Evolutionary conservation across 2,888 invertebrate genomes (phyloP), one percentile per base, ranked within the genome.

Genomic region (Chalcosyrphus nemorum): DNA sequence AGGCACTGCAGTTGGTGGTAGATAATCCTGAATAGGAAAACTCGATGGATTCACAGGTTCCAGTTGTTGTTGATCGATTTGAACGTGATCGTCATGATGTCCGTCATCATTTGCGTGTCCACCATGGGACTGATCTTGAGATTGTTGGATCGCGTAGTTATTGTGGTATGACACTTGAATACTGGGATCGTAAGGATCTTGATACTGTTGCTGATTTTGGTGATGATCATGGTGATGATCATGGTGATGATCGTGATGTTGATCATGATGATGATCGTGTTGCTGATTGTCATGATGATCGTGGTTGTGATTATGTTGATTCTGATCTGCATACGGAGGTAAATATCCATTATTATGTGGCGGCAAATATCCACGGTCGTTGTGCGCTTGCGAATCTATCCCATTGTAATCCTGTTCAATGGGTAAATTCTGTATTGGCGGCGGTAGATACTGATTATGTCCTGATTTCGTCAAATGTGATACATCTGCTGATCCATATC

Each of bases 381-480:
- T 38, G 7, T 47, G 7, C 4, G 57, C 15, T 19, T 66, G 66
- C 24, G 71, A 81, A 71, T 76, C 65, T 81, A 77, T 27, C 41
- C 66, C 72, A 82, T 72, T 72, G 82, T 82, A 43, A 82, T 78
- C 82, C 82, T 82, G 82, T 56, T 66, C 78, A 78, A 68, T 54
- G 54, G 61, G 61, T 57, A 68, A 68, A 78, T 82, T 78, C 13
- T 68, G 45, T 21, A 19, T 56, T 0, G 24, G 41, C 3, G 82
- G 78, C 19, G 72, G 78, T 5, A 82, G 21, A 7, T 78, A 82
- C n/a, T 66, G 66, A 32, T 66, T 78, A 1, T 45, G 66, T 0
- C 38, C 27, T 13, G 63, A 1, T 0, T 56, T 35, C 1, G 19
- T 0, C 4, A 82, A n/a, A 61, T 82, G 82, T 2, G 82, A 82